Evolutionary conservation across 2,888 invertebrate genomes (phyloP).

Genomic region (Pharmacophagus antenor): DNA sequence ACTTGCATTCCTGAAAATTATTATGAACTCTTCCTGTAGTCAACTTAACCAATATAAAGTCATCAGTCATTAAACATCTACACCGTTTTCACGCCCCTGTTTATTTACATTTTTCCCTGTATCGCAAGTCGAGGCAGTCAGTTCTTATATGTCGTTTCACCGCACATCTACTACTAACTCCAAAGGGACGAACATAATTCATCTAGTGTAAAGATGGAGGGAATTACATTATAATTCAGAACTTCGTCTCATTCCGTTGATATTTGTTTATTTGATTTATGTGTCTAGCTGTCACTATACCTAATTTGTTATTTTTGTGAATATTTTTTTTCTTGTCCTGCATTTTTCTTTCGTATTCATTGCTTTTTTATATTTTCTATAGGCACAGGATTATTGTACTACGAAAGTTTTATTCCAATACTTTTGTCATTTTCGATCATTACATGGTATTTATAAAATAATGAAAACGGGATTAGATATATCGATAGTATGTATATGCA

Average conservation of each 20-base stretch:
- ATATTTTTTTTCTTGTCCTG: neutral
- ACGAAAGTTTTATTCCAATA: neutral
- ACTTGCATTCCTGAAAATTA: too few relatives aligned
- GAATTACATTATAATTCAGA: constrained; percentile 5
- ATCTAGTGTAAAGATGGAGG: neutral
- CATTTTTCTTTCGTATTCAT: neutral
- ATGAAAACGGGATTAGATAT: too few relatives aligned
- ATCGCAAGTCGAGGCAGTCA: neutral
- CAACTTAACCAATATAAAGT: too few relatives aligned
- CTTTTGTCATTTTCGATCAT: too few relatives aligned
- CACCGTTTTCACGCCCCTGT: too few relatives aligned
- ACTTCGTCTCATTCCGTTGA: constrained; percentile 1
- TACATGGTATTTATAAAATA: too few relatives aligned
- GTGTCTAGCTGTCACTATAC: constrained; percentile 21
- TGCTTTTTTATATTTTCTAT: neutral
- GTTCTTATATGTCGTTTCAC: neutral
- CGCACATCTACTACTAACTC: constrained; percentile 1
- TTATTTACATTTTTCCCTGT: too few relatives aligned
- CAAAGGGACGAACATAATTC: constrained; percentile 9
- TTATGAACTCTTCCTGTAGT: too few relatives aligned
- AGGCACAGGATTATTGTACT: neutral
- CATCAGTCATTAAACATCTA: too few relatives aligned
- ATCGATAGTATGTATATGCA: too few relatives aligned
- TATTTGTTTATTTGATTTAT: constrained; percentile 25
- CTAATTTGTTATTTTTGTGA: constrained; percentile 11